phyloP scores from a whole-genome alignment of 2,797 vertebrate genomes.

The Urosaurus nigricauda region DNA sequence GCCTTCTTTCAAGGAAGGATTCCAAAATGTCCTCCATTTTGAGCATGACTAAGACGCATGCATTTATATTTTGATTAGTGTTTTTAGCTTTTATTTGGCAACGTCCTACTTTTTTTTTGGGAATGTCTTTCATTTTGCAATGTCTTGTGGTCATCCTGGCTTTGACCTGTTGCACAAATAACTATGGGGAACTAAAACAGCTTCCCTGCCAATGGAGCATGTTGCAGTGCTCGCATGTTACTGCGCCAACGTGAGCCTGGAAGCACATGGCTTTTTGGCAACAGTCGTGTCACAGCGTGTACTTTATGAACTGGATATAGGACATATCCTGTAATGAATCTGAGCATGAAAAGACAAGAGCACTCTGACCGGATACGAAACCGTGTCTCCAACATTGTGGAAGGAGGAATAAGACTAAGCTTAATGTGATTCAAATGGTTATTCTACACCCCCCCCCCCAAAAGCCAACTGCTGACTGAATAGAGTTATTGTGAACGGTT shows the following conservation, averaged over 20 bases:
- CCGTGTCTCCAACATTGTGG: not conserved
- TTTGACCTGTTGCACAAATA: not conserved
- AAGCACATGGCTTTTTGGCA: not conserved
- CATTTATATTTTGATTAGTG: no score
- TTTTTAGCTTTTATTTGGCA: no score
- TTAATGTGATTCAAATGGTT: not conserved
- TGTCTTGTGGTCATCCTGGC: no score
- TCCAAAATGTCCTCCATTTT: no score
- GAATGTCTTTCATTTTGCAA: no score
- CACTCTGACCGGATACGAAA: not conserved
- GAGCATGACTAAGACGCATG: no score
- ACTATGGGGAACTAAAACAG: not conserved
- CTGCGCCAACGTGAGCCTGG: no score
- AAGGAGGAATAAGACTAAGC: not conserved
- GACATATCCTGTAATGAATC: not conserved
- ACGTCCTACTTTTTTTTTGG: no score
- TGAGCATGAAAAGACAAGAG: not conserved
- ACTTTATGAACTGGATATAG: not conserved
- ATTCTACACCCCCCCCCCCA: not conserved
- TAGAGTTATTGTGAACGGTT: constrained; percentile 18
- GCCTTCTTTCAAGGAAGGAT: no score
- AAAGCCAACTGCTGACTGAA: not conserved
- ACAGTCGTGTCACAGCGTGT: not conserved
- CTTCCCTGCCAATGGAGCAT: not conserved
- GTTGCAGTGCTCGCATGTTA: not conserved